These are phyloP conservation scores for Hydropsyche tenuis DNA, from an alignment of 1,140 invertebrate species.

Conservation along the genomic window DNA sequence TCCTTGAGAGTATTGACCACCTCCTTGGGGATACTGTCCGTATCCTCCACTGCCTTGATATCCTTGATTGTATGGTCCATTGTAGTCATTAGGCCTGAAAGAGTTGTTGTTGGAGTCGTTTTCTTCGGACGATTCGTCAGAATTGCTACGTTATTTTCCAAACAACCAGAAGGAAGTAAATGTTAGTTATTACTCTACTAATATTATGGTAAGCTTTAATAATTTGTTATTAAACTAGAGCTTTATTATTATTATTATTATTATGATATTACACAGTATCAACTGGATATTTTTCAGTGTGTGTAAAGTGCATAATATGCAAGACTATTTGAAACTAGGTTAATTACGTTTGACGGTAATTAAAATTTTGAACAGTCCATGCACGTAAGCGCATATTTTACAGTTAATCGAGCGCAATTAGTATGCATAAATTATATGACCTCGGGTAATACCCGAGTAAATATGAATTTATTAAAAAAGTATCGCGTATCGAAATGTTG, in stretches of 20 bases:
- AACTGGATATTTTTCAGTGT: not conserved
- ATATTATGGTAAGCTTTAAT: no score
- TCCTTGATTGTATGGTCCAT: slow-evolving; percentile 35
- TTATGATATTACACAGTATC: no score
- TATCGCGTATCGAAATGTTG: no score
- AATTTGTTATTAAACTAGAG: no score
- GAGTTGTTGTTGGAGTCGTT: slow-evolving; percentile 17
- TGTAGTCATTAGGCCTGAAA: slow-evolving; percentile 45
- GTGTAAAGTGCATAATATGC: not conserved
- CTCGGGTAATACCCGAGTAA: no score
- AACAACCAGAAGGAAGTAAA: not conserved
- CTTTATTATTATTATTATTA: no score
- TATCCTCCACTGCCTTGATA: slow-evolving; percentile 22
- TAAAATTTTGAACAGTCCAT: no score
- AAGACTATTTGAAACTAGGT: not conserved
- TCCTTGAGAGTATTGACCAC: slow-evolving; percentile 18
- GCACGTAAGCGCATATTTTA: no score
- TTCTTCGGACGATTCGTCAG: slow-evolving; percentile 41
- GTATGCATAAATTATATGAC: no score
- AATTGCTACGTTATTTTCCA: slow-evolving; percentile 28
- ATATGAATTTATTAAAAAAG: no score
- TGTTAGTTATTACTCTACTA: not conserved
- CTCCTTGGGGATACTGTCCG: slow-evolving; percentile 32
- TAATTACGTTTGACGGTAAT: not conserved
- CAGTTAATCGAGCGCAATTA: no score